Evolutionary conservation across 2,888 invertebrate species (phyloP), one percentile per base, ranked within the genome.

Genomic region (Dynastes hyllus): DNA sequence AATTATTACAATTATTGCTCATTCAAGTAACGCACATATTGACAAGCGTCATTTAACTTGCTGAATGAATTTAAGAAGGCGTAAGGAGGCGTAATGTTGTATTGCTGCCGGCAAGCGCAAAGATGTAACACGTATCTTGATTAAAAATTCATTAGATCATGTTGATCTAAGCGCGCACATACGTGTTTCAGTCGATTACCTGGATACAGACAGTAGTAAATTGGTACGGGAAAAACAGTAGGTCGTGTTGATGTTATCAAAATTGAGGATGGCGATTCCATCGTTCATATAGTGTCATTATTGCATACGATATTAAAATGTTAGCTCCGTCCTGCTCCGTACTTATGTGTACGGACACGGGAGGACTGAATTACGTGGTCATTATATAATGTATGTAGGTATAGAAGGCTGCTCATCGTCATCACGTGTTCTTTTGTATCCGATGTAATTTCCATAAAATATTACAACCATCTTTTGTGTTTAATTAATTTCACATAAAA

Each of bases 281-380:
- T 29, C 63, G 29, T 27, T 63, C 2, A 27, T 29, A 13, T 63
- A 58, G 40, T 73, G 9, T 73, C 73, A 73, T 73, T 73, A 73
- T 40, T 73, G 58, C 73, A 58, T 73, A 73, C 22, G 58, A 61
- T 58, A 73, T 73, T 58, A 58, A 69, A 51, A 69, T 27, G 27
- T 63, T 8, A 22, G 9, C 22, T 4, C 29, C 53, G 53, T 16
- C 45, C 45, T 45, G 45, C 45, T 45, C 22, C 29, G 63, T 32
- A 63, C 32, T 29, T 63, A 13, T 63, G 5, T 58, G 32, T 37
- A 37, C 8, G 45, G 6, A 32, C 63, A 63, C 29, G 29, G 13
- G 22, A 71, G 27, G 32, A 55, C 13, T 55, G 32, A 71, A 71
- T 71, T 71, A 71, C 71, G n/a, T 22, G 45, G 45, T n/a, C 45